phyloP scores from a whole-genome alignment of 2,888 invertebrate genomes.

The Merodon equestris region DNA sequence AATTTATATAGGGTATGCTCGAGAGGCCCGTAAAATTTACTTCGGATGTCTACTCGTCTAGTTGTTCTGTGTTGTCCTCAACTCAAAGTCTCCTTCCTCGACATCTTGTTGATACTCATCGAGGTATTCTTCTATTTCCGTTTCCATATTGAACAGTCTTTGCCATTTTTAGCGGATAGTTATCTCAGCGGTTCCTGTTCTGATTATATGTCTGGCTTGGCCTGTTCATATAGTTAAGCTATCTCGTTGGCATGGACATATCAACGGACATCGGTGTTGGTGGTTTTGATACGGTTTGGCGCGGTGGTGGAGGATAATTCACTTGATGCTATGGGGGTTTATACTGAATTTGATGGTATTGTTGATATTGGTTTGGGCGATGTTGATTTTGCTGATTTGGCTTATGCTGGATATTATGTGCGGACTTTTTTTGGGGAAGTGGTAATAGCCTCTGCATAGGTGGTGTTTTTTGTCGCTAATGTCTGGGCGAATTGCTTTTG shows the following conservation, averaged over 20 bases:
- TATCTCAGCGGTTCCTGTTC: background rate
- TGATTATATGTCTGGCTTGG: background rate
- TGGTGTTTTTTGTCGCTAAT: background rate
- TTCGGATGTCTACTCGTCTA: background rate
- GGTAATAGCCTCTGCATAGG: background rate
- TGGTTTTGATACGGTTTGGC: background rate
- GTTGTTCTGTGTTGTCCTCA: conserved; percentile 1
- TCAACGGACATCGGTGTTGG: background rate
- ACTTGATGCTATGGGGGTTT: background rate
- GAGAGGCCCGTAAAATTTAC: conserved; percentile 64
- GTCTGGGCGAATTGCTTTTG: too few species aligned
- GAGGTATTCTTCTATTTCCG: background rate
- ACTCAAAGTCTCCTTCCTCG: background rate
- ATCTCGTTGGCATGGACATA: background rate
- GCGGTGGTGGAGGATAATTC: background rate
- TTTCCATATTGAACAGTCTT: background rate
- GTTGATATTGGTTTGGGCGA: background rate
- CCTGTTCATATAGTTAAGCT: conserved; percentile 3
- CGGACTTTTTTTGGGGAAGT: background rate
- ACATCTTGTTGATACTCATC: background rate
- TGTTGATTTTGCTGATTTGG: background rate
- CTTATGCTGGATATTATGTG: background rate
- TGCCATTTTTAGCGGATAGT: conserved; percentile 1
- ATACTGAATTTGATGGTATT: background rate
- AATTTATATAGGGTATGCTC: conserved; percentile 20